phyloP scores from a whole-genome alignment of 1,140 invertebrate species.

The Leptoteleia sp. region DNA sequence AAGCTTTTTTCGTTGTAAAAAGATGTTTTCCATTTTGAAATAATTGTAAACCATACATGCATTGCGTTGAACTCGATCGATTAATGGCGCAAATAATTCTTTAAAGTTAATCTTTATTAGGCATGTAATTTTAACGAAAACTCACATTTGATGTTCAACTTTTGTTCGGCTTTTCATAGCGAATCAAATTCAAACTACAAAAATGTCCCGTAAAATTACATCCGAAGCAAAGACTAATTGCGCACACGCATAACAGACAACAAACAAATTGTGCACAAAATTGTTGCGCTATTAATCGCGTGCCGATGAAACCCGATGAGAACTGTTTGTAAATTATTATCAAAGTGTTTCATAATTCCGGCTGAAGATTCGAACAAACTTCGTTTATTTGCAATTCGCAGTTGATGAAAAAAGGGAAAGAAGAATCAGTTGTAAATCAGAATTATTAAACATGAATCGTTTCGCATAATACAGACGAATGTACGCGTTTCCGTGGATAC shows the following conservation, averaged over 20 bases:
- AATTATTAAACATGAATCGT: conserved; percentile 39
- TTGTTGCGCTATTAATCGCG: conserved; percentile 23
- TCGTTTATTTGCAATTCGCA: too few species aligned
- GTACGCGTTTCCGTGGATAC: conserved; percentile 47
- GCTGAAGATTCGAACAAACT: too few species aligned
- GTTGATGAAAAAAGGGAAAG: neutral
- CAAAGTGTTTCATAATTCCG: too few species aligned
- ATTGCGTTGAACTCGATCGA: neutral
- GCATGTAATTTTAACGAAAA: too few species aligned
- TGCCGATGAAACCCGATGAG: neutral
- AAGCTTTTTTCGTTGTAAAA: too few species aligned
- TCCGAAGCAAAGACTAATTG: conserved; percentile 10
- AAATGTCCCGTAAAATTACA: conserved; percentile 1
- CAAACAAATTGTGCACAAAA: conserved; percentile 18
- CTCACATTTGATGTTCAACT: too few species aligned
- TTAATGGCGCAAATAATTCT: conserved; percentile 11
- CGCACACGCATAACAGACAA: conserved; percentile 38
- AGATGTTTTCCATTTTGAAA: too few species aligned
- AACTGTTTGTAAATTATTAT: too few species aligned
- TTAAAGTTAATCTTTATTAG: conserved; percentile 6
- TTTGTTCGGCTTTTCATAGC: too few species aligned
- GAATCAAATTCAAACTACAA: too few species aligned
- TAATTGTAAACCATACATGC: too few species aligned
- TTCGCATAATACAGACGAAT: conserved; percentile 31
- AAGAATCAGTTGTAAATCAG: neutral